Evolutionary conservation across 2,113 vertebrate species (phyloP).

Genomic region (Silurus meridionalis): DNA sequence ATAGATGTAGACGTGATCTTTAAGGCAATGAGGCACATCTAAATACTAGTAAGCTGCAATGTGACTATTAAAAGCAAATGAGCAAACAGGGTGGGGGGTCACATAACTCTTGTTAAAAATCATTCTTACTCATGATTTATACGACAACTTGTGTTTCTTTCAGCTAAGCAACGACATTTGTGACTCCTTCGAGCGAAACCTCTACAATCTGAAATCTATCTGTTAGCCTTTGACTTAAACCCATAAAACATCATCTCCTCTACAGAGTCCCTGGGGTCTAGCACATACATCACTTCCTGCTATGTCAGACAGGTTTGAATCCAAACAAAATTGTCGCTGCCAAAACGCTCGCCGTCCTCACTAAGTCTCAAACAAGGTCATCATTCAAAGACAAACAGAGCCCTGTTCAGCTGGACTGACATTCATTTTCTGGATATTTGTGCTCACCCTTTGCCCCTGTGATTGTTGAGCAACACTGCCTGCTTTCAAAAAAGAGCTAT

Average conservation of each 20-base stretch:
- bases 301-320: background rate
- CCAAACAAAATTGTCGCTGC: conserved; percentile 13
- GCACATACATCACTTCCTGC: background rate
- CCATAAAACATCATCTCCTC: conserved; percentile 24
- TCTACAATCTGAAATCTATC: conserved; percentile 8
- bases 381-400: conserved; percentile 9
- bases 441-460: background rate
- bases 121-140: conserved; percentile 31
- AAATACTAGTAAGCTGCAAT: conserved; percentile 63
- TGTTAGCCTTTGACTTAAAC: conserved; percentile 21
- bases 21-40: conserved; percentile 70
- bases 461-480: background rate
- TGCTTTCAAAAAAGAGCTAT: background rate
- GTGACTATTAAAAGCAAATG: conserved; percentile 62
- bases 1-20: conserved; percentile 50
- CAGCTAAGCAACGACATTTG: background rate
- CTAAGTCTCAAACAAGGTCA: conserved; percentile 4
- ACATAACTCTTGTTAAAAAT: conserved; percentile 34
- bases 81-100: conserved; percentile 33
- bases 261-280: background rate
- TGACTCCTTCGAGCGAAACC: conserved; percentile 4
- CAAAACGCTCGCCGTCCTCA: conserved; percentile 15
- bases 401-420: background rate
- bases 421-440: background rate
- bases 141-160: background rate